Evolutionary conservation across 2,888 invertebrate species (phyloP).

Genomic region (Esperia sulphurella): DNA sequence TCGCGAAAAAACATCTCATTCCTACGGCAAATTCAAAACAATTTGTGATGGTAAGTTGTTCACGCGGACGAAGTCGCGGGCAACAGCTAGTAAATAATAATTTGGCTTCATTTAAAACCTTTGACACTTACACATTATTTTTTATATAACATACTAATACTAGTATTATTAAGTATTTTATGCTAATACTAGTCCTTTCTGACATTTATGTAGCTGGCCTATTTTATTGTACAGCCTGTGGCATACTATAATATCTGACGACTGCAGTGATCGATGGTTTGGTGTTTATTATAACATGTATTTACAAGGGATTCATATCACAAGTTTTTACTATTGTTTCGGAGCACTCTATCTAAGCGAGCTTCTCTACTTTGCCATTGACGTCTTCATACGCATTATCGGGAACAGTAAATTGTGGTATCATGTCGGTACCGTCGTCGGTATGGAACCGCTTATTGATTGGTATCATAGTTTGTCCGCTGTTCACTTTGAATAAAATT

Average conservation of each 20-base stretch:
- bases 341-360: conserved; percentile 51
- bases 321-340: conserved; percentile 65
- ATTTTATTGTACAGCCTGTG: no score
- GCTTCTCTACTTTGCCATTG: conserved; percentile 58
- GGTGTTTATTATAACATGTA: conserved; percentile 36
- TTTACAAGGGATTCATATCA: conserved; percentile 47
- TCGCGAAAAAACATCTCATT: no score
- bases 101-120: no score
- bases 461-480: conserved; percentile 77
- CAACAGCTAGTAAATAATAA: no score
- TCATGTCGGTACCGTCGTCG: conserved; percentile 73
- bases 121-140: no score
- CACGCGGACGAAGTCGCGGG: no score
- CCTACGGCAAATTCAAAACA: no score
- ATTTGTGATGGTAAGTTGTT: no score
- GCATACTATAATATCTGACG: conserved; percentile 6
- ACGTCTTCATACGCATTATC: conserved; percentile 74
- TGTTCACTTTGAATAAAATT: conserved; percentile 80
- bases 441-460: conserved; percentile 79
- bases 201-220: no score
- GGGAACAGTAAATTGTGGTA: conserved; percentile 74
- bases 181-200: no score
- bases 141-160: no score
- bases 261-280: conserved; percentile 31
- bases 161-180: no score